These are phyloP conservation scores for Guaruba guarouba DNA, from an alignment of 2,113 vertebrate species.

Conservation along the genomic window DNA sequence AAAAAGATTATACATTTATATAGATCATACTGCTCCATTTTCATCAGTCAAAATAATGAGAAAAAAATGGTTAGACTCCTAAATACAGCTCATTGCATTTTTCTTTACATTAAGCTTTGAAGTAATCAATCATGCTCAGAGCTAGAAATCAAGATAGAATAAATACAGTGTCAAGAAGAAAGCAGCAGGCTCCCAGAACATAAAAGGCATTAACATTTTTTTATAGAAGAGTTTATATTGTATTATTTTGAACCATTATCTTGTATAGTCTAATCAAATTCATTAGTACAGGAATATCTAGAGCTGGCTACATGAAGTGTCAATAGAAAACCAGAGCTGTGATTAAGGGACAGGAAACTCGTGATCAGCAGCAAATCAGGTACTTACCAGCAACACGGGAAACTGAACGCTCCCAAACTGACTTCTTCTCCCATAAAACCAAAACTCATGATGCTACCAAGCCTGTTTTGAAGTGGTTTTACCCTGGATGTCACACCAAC, in stretches of 20 bases:
- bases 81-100: conserved; percentile 12
- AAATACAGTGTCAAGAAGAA: not conserved
- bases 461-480: not conserved
- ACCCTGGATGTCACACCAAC: not conserved
- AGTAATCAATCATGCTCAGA: conserved; percentile 45
- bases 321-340: not conserved
- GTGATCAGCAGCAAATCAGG: not conserved
- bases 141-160: conserved; percentile 5
- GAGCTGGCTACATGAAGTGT: not conserved
- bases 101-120: conserved; percentile 37
- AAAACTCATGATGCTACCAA: not conserved
- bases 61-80: not conserved
- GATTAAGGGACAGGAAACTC: not conserved
- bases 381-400: too few relatives aligned
- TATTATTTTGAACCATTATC: not conserved
- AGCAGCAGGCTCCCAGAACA: not conserved
- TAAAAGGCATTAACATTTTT: not conserved
- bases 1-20: not conserved
- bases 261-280: not conserved
- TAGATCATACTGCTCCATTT: conserved; percentile 5
- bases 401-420: not conserved
- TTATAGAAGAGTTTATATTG: not conserved
- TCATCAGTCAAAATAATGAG: conserved; percentile 44
- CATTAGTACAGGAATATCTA: not conserved
- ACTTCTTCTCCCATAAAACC: not conserved